phyloP scores from a whole-genome alignment of 2,797 vertebrate genomes.

The Pipistrellus kuhlii region DNA sequence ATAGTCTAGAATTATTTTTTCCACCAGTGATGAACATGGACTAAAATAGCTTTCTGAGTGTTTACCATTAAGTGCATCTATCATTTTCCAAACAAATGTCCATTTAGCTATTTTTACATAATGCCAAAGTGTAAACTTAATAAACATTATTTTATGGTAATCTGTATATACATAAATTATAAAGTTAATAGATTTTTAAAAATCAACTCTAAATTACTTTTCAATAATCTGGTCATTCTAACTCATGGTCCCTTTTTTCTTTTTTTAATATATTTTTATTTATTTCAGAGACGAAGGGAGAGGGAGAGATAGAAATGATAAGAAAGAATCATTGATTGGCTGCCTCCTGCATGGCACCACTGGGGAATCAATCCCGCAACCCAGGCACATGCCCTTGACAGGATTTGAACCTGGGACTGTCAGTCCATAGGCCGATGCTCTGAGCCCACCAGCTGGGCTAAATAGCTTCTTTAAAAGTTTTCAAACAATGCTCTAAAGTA shows the following conservation, averaged over 20 bases:
- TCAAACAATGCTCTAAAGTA: background rate
- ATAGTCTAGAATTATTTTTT: conserved; percentile 20
- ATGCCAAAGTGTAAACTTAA: background rate
- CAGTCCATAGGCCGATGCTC: too few relatives aligned
- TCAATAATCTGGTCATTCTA: conserved; percentile 11
- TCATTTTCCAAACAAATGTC: conserved; percentile 17
- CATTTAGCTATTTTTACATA: background rate
- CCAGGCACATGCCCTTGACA: too few relatives aligned
- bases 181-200: conserved; percentile 11
- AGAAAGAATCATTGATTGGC: too few relatives aligned
- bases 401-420: too few relatives aligned
- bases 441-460: too few relatives aligned
- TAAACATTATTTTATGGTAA: background rate
- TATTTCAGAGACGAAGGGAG: too few relatives aligned
- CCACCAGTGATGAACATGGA: background rate
- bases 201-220: conserved; percentile 36
- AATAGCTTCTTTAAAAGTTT: background rate
- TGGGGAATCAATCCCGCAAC: too few relatives aligned
- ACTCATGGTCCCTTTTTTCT: background rate
- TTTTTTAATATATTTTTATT: background rate
- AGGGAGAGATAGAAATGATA: too few relatives aligned
- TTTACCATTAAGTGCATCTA: background rate
- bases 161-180: background rate
- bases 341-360: too few relatives aligned
- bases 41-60: background rate